phyloP scores from a whole-genome alignment of 2,888 invertebrate species.

The Rhagium mordax region DNA sequence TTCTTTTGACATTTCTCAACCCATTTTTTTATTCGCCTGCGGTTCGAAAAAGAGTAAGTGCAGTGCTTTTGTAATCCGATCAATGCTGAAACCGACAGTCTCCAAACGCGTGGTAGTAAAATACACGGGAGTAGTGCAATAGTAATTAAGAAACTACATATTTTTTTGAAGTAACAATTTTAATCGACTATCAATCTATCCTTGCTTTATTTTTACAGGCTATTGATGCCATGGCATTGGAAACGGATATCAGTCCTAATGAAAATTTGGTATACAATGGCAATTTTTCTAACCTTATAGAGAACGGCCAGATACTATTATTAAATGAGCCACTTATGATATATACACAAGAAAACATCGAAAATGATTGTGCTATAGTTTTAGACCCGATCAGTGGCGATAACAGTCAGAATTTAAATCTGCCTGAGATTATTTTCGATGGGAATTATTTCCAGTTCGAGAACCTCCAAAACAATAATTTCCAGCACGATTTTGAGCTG shows the following conservation, averaged over 20 bases:
- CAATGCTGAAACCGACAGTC: background rate
- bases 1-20: conserved; percentile 26
- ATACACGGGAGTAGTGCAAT: background rate
- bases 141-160: background rate
- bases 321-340: conserved; percentile 36
- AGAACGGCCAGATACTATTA: conserved; percentile 38
- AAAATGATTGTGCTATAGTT: conserved; percentile 37
- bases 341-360: conserved; percentile 27
- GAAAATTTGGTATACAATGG: conserved; percentile 31
- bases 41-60: conserved; percentile 16
- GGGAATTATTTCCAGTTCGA: conserved; percentile 37
- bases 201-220: conserved; percentile 42
- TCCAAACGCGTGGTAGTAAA: background rate
- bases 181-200: conserved; percentile 32
- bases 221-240: conserved; percentile 35
- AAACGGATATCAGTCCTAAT: conserved; percentile 33
- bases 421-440: conserved; percentile 38
- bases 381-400: conserved; percentile 27
- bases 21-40: conserved; percentile 9
- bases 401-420: conserved; percentile 25
- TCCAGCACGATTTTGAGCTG: background rate
- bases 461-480: conserved; percentile 6
- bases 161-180: conserved; percentile 5
- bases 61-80: background rate
- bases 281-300: conserved; percentile 36